Evolutionary conservation across 1,140 invertebrate species (phyloP), one percentile per base, ranked within the genome.

Genomic region (Propsilocerus akamusi): DNA sequence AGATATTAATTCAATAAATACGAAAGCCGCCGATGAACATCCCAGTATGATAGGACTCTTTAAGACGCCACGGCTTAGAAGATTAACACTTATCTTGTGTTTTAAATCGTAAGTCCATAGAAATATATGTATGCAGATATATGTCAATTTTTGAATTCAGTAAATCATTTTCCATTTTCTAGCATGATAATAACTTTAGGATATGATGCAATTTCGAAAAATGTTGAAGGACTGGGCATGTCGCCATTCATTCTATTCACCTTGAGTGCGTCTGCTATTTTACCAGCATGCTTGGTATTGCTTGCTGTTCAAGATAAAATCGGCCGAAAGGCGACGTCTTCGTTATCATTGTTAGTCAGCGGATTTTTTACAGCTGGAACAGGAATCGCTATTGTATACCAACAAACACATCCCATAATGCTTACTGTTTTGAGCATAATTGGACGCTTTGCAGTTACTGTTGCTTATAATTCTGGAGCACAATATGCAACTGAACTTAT

Each of bases 401-500:
- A 0, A 54, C 57, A 64, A 52, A 56, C 28, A 6, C 10, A 30
- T 30, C 28, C 62, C 12, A 14, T 58, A 0, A 10, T 64, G 2
- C 12, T 64, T 22, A 60, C 57, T 5, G 25, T 60, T 4, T 60
- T 64, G 59, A 53, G 12, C 60, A 75, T 75, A 4, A 56, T 66
- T 22, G 58, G 77, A 12, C 67, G 75, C 30, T 64, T 77, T 20
- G 54, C 68, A 0, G 76, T 72, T 3, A 74, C 74, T 22, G 59
- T 68, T 26, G 73, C 78, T 3, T 81, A 79, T 57, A 74, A 77
- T 56, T 74, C 77, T 8, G 62, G 72, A 55, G 62, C 78, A 34
- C 74, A 76, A 53, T 81, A 80, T 58, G 75, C 77, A 32, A 76
- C 78, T 3, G 78, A 82, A 58, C 61, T 78, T 34, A 74, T 77